Evolutionary conservation across 2,888 invertebrate species (phyloP), one percentile per base, ranked within the genome.

Genomic region (Drosophila buzzatii): DNA sequence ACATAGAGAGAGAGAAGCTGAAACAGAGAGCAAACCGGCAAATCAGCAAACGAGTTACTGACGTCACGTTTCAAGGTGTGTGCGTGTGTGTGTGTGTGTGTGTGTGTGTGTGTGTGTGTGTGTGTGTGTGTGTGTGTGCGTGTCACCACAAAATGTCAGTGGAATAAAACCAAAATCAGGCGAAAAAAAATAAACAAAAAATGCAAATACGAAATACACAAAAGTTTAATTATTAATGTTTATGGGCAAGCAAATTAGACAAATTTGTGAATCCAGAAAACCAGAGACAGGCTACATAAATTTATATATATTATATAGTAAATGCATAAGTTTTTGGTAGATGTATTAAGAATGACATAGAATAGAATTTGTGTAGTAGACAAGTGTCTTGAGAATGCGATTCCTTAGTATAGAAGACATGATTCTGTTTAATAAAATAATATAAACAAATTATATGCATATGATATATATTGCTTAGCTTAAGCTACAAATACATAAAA

Each of bases 131-230:
- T 33, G 33, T 37, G 12, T 39, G 39, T 37, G 37, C 37, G 37
- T 16, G 52, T 57, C 12, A n/a, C 55, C 39, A 39, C 55, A 12
- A 70, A 85, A 76, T 76, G 70, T 58, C 71, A 79, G 44, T 57
- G 75, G 83, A 82, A 82, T 77, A 80, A 70, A 70, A 65, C 77
- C 76, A 64, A n/a, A n/a, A n/a, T 39, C 37, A 16, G 47, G 20
- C 51, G 44, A n/a, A 49, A 27, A 16, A 49, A 44, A 44, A 44
- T 6, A 20, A 20, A 44, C 47, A 44, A 55, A 14, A 79, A 82
- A 87, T 77, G 76, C 70, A 76, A 87, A 84, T 76, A 53, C 33
- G 58, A 66, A 64, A 41, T 12, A 42, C 60, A 72, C 52, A 52
- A 68, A 70, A 76, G 45, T 53, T 51, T 52, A 58, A 72, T 85